These are phyloP conservation scores for Odontophorus gujanensis DNA, from an alignment of 2,113 vertebrate species.

Conservation along the genomic window DNA sequence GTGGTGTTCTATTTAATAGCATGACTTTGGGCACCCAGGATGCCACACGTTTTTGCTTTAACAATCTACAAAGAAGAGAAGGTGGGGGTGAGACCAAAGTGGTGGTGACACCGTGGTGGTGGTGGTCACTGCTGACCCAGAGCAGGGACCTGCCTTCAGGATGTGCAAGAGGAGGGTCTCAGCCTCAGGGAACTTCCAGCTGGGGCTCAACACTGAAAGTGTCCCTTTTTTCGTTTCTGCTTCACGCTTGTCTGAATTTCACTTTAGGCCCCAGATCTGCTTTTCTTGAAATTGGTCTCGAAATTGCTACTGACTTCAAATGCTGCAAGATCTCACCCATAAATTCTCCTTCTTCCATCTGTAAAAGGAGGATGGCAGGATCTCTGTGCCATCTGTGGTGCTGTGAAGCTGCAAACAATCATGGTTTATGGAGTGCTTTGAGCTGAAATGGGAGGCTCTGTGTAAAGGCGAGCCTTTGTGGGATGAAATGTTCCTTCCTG, in stretches of 20 bases:
- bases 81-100: not conserved
- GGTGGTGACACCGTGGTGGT: not conserved
- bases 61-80: not conserved
- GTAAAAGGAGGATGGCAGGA: conserved; percentile 27
- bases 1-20: conserved; percentile 5
- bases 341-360: conserved; percentile 54
- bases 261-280: conserved; percentile 24
- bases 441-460: conserved; percentile 19
- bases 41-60: not conserved
- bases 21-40: not conserved
- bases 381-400: conserved; percentile 59
- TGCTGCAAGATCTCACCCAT: conserved; percentile 25
- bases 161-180: not conserved
- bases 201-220: not conserved
- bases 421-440: conserved; percentile 48
- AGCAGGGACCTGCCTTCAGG: not conserved
- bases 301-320: conserved; percentile 33
- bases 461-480: conserved; percentile 12
- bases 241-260: not conserved
- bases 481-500: conserved; percentile 21
- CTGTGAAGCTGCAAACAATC: conserved; percentile 60
- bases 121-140: not conserved
- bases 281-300: not conserved
- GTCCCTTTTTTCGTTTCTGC: not conserved
- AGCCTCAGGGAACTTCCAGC: not conserved